Conservation (phyloP, 2,113 vertebrate species). For the Nothobranchius kuhntae region DNA sequence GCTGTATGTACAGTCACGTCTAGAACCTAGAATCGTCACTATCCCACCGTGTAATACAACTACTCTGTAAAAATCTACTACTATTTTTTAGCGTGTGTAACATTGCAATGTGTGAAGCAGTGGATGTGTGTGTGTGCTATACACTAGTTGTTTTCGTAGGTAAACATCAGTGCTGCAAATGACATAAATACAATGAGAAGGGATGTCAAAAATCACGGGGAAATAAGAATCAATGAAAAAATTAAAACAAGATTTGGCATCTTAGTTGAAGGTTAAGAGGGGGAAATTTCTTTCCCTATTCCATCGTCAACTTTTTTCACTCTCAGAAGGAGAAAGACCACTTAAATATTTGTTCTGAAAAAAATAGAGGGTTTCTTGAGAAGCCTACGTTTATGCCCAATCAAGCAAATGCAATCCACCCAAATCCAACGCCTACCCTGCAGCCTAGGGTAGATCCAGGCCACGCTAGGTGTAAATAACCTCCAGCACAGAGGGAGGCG, state of each 20-base stretch:
- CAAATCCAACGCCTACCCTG: conserved; percentile 58
- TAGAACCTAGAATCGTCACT: conserved; percentile 50
- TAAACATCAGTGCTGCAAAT: conserved; percentile 55
- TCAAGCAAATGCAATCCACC: conserved; percentile 59
- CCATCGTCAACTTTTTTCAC: conserved; percentile 80
- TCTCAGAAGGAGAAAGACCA: conserved; percentile 83
- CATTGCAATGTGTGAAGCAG: background rate
- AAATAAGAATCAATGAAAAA: conserved; percentile 87
- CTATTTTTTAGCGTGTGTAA: conserved; percentile 37
- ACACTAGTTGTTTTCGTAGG: conserved; percentile 10
- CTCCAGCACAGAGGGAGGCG: conserved; percentile 87
- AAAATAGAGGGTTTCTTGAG: conserved; percentile 84
- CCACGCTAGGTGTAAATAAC: conserved; percentile 75
- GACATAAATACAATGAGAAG: conserved; percentile 63
- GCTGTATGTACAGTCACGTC: conserved; percentile 57
- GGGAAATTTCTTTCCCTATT: conserved; percentile 80
- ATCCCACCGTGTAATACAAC: conserved; percentile 46
- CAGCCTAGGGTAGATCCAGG: conserved; percentile 74
- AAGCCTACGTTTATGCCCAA: conserved; percentile 78
- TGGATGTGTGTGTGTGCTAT: conserved; percentile 16
- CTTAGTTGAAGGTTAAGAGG: conserved; percentile 84
- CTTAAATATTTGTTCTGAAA: conserved; percentile 89
- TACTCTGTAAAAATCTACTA: conserved; percentile 37
- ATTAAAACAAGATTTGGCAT: conserved; percentile 84
- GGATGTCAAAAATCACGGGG: conserved; percentile 81